phyloP scores from a whole-genome alignment of 2,797 vertebrate species.

The Chrosomus eos region DNA sequence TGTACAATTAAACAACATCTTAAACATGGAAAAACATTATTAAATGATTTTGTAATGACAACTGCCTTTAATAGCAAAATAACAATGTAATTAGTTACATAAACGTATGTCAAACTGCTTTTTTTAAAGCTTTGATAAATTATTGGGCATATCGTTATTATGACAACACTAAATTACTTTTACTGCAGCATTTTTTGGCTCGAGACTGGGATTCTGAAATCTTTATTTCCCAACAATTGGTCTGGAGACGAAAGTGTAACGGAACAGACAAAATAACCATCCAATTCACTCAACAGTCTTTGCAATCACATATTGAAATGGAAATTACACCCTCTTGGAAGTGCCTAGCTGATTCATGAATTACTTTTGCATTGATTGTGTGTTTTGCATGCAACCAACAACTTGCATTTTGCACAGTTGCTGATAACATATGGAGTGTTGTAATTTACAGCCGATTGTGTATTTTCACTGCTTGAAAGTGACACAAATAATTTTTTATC shows the following conservation, averaged over 20 bases:
- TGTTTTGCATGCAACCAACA: constrained; percentile 67
- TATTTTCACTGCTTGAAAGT: constrained; percentile 60
- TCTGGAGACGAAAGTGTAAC: constrained; percentile 56
- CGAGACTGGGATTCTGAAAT: constrained; percentile 16
- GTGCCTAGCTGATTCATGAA: constrained; percentile 70
- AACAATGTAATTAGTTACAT: not conserved
- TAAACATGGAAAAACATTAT: not conserved
- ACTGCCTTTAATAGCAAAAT: not conserved
- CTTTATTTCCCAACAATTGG: constrained; percentile 50
- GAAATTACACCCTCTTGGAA: constrained; percentile 73
- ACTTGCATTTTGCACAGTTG: constrained; percentile 62
- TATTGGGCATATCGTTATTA: not conserved
- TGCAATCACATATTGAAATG: constrained; percentile 75
- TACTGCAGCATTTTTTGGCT: constrained; percentile 15
- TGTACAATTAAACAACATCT: constrained; percentile 74
- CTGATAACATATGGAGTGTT: constrained; percentile 63
- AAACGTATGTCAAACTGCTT: not conserved
- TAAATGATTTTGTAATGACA: too few relatives aligned
- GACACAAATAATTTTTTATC: constrained; percentile 65
- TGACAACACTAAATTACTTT: constrained; percentile 22
- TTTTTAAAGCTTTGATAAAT: not conserved
- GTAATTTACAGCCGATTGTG: constrained; percentile 58
- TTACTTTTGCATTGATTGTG: constrained; percentile 74
- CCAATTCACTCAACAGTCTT: constrained; percentile 68
- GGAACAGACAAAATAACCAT: constrained; percentile 68